Conservation (phyloP, 2,797 vertebrate species). For the Danionella dracula region DNA sequence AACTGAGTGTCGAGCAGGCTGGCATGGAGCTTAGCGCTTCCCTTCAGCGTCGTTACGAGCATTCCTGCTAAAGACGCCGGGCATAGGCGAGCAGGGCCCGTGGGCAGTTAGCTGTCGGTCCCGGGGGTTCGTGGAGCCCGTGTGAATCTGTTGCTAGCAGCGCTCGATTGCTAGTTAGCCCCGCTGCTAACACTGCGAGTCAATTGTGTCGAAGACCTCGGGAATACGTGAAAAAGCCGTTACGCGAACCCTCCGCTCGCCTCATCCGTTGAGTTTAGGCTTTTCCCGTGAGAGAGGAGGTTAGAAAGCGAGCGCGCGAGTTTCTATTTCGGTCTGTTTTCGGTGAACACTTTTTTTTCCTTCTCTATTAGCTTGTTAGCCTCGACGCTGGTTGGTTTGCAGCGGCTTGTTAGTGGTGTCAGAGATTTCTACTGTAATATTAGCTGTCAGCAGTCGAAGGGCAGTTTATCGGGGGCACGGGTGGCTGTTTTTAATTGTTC, state of each 20-base stretch:
- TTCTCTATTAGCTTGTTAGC: conserved; percentile 23
- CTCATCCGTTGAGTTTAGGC: not conserved
- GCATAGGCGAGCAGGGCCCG: conserved; percentile 6
- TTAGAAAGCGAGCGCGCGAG: not conserved
- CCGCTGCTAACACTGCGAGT: conserved; percentile 31
- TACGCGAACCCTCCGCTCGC: not conserved
- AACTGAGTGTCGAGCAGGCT: conserved; percentile 27
- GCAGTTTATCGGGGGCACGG: not conserved
- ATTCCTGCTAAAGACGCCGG: not conserved
- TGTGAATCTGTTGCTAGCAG: conserved; percentile 39
- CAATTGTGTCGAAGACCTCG: conserved; percentile 15
- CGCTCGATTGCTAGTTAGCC: conserved; percentile 43
- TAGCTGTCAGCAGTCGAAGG: not conserved
- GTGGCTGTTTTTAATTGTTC: conserved; percentile 8
- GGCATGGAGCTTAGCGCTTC: conserved; percentile 39
- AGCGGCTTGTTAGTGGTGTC: conserved; percentile 21
- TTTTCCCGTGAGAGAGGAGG: not conserved
- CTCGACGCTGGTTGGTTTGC: conserved; percentile 14
- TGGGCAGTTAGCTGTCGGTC: conserved; percentile 9
- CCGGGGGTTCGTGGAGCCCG: conserved; percentile 29
- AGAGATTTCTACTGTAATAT: conserved; percentile 1
- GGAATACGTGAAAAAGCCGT: not conserved
- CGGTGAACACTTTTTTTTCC: not conserved
- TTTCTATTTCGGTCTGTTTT: conserved; percentile 13
- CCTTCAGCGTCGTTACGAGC: conserved; percentile 16